Evolutionary conservation across 2,113 vertebrate species (phyloP).

Genomic region (Nerophis ophidion): DNA sequence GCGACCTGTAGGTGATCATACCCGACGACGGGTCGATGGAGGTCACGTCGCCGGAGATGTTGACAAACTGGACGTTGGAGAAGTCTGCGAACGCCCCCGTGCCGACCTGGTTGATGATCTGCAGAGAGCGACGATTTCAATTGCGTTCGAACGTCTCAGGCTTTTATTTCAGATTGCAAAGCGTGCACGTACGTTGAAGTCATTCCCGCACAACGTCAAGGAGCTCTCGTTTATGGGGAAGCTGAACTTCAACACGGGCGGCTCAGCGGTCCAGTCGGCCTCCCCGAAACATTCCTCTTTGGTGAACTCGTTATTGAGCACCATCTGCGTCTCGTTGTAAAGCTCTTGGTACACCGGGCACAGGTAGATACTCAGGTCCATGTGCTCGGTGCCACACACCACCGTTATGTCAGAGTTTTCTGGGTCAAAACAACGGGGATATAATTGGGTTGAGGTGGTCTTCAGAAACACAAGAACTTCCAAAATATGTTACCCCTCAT

Average conservation of each 20-base stretch:
- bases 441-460: too few species aligned
- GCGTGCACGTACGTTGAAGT: constrained; percentile 42
- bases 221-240: constrained; percentile 53
- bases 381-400: constrained; percentile 52
- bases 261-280: constrained; percentile 36
- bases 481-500: too few species aligned
- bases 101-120: constrained; percentile 54
- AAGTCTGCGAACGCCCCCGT: constrained; percentile 58
- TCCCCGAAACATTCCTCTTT: constrained; percentile 49
- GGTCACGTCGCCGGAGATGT: constrained; percentile 63
- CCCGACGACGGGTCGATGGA: constrained; percentile 52
- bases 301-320: constrained; percentile 52
- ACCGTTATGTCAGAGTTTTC: constrained; percentile 65
- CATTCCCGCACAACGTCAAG: constrained; percentile 44
- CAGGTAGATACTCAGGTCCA: constrained; percentile 62
- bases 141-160: background rate
- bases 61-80: constrained; percentile 64
- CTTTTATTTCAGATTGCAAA: background rate
- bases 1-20: constrained; percentile 64
- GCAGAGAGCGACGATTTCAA: background rate
- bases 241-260: constrained; percentile 62
- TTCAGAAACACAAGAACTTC: too few species aligned
- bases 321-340: constrained; percentile 68
- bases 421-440: constrained; percentile 18
- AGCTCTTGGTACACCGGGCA: constrained; percentile 66